phyloP scores from a whole-genome alignment of 92 coral and sea anemone genomes.

The Porites evermanni region DNA sequence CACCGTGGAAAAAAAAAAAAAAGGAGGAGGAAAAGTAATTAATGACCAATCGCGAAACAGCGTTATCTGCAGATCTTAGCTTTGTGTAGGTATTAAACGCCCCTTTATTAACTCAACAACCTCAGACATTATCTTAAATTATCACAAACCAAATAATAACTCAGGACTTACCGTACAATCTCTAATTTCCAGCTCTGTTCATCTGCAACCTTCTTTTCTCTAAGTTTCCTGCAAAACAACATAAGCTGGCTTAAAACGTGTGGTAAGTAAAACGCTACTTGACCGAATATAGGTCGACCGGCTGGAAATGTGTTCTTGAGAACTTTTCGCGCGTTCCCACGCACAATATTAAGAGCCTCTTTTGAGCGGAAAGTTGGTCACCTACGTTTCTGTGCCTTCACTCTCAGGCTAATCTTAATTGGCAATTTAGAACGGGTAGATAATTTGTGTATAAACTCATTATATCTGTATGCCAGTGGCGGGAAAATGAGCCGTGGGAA shows the following conservation, averaged over 20 bases:
- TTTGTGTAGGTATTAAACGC: neutral
- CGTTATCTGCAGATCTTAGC: neutral
- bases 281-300: neutral
- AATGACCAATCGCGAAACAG: too few species aligned
- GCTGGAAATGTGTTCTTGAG: slow-evolving; percentile 1
- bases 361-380: slow-evolving; percentile 35
- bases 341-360: slow-evolving; percentile 39
- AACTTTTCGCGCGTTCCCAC: slow-evolving; percentile 32
- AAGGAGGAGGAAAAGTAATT: too few species aligned
- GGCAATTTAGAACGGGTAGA: slow-evolving; percentile 8
- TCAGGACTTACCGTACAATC: slow-evolving; percentile 5
- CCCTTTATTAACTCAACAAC: neutral
- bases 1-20: too few species aligned
- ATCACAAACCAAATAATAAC: neutral
- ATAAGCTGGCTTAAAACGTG: neutral
- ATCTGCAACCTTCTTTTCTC: neutral
- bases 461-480: slow-evolving; percentile 13
- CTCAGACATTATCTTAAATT: too few species aligned
- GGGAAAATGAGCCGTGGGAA: slow-evolving; percentile 40
- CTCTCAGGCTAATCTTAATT: slow-evolving; percentile 34
- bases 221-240: neutral
- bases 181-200: neutral
- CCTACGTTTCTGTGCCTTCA: neutral
- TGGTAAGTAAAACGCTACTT: neutral
- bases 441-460: slow-evolving; percentile 21